Percentiles rank a stretch among this genome's conserved stretches.
phyloP scores from a whole-genome alignment of 92 coral and sea anemone genomes.

The Hydrozoanthus gracilis region DNA sequence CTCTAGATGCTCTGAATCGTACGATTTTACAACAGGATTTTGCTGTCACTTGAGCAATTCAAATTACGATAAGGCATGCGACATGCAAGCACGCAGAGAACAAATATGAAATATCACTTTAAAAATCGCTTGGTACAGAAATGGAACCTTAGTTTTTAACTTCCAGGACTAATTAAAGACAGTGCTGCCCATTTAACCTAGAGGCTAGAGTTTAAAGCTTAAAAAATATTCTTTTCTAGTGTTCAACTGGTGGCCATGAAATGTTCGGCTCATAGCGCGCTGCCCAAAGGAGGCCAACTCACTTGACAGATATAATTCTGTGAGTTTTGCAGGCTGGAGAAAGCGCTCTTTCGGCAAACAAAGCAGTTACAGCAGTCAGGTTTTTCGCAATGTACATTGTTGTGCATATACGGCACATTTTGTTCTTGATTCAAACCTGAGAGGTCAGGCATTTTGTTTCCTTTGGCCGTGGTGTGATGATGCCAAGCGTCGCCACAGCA shows the following conservation, averaged over 20 bases:
- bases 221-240: background rate
- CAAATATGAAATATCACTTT: background rate
- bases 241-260: background rate
- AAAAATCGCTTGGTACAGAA: background rate
- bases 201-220: background rate
- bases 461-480: background rate
- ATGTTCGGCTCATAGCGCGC: background rate
- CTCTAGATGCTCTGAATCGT: background rate
- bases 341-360: slow-evolving; percentile 40
- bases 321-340: slow-evolving; percentile 28
- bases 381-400: slow-evolving; percentile 11
- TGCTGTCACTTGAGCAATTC: background rate
- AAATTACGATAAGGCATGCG: background rate
- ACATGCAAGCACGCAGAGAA: background rate
- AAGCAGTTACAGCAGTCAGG: slow-evolving; percentile 10
- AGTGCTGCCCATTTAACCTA: too few species aligned
- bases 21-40: background rate
- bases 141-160: background rate
- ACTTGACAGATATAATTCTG: slow-evolving; percentile 10
- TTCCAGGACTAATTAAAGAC: background rate
- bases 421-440: background rate
- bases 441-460: background rate
- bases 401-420: background rate
- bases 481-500: slow-evolving; percentile 20
- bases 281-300: slow-evolving; percentile 11